Evolutionary conservation across 1,140 invertebrate species (phyloP), one percentile per base, ranked within the genome.

Genomic region (Conus betulinus): DNA sequence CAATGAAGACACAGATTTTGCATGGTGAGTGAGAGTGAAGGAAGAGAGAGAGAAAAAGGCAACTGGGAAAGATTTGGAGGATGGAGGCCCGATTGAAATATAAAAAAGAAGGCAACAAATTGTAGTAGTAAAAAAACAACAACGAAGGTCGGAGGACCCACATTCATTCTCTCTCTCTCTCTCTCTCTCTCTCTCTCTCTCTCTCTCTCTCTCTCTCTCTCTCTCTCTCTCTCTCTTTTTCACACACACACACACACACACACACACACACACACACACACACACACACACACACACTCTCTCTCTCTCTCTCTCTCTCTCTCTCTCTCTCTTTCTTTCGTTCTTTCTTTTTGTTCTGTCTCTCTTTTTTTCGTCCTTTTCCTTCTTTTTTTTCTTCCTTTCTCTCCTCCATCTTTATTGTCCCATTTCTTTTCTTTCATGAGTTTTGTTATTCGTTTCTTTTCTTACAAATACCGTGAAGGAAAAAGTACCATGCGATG

Each of bases 141-240:
- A n/a, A n/a, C n/a, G 71, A 74, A n/a, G 71, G 71, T 6, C 71
- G 71, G 15, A 74, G 71, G 71, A 74, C 71, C n/a, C n/a, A n/a
- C n/a, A n/a, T n/a, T n/a, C n/a, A n/a, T n/a, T n/a, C n/a, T n/a
- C n/a, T 74, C 71, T 74, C 71, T 74, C 71, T 74, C 71, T 74
- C 71, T 74, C 71, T 74, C 71, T 74, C 71, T 74, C 71, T 74
- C 71, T 74, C 71, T 74, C 71, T 74, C 71, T 74, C 71, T 74
- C 71, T 74, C 71, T 74, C 71, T 74, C 71, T 74, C 71, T 74
- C 71, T 74, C 71, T 74, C 71, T 74, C 71, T 74, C 71, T 74
- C 71, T 74, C 71, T 74, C 71, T 74, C 71, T 74, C 71, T 74
- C 71, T 74, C 71, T 74, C 71, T 74, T 23, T 74, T 23, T 74